Base-by-base conservation (phyloP, 2,113 vertebrate genomes). In the Camelus bactrianus region DNA sequence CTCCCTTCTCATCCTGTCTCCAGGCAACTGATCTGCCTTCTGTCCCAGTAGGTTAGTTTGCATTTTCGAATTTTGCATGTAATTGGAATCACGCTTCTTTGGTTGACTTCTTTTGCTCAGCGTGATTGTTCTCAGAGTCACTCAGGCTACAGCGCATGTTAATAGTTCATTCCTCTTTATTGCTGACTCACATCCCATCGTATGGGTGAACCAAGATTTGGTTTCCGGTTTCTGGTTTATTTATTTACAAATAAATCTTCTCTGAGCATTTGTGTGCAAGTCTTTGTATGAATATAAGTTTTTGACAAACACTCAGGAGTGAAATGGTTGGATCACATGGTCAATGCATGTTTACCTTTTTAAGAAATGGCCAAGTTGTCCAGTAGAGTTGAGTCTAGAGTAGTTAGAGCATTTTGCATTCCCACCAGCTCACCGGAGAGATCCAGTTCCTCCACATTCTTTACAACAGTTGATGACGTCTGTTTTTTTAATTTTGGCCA, bases 101-200 rank as follows among this genome's bases (percentile, higher is more conserved):
- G 54, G 85, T 56, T 85, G 46, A 42, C 42, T 32, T 75, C 38
- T 85, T 52, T n/a, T 26, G 46, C 28, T 58, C 19, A 3, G 8
- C 2, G 28, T 26, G 58, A 20, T 75, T 50, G 58, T 38, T 32
- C 12, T 56, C 14, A 65, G 42, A 22, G 42, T 6, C 19, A 11
- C 15, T 16, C 13, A 17, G 16, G 4, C 58, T 35, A 12, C 0
- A 19, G 32, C 1, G 1, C 15, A 1, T 8, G 11, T 19, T 16
- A 72, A n/a, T 3, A 46, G 48, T 4, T 52, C 82, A 50, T 28
- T 67, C 56, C 24, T 58, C 73, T 10, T 26, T 22, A 11, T 6
- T 32, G 24, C 32, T 58, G 6, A 52, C 38, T 38, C 14, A 1
- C 32, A 35, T 28, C 70, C 48, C 48, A 3, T n/a, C 9, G 2